A percentile compares a stretch with the other conserved stretches of the same genome.
These are phyloP conservation scores for Sesia bembeciformis DNA, from an alignment of 2,888 invertebrate genomes.

Conservation along the genomic window DNA sequence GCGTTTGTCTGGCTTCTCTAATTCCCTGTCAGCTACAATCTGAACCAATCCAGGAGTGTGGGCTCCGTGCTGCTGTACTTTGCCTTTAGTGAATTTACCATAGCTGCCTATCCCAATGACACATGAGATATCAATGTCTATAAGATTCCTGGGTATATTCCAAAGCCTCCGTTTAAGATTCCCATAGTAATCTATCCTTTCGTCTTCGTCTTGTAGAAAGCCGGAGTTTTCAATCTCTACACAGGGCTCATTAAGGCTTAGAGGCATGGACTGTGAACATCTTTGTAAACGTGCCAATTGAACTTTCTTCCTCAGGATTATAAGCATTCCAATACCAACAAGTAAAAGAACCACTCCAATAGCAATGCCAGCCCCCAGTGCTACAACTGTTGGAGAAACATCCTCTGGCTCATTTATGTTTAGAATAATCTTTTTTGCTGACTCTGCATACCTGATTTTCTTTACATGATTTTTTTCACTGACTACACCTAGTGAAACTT, in stretches of 20 bases:
- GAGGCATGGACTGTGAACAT: conserved; percentile 72
- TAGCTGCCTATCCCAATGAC: conserved; percentile 84
- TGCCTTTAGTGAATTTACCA: conserved; percentile 84
- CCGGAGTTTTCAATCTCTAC: conserved; percentile 87
- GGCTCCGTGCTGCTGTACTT: conserved; percentile 76
- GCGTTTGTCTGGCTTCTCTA: conserved; percentile 68
- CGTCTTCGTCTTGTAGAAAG: conserved; percentile 82
- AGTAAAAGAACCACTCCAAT: conserved; percentile 82
- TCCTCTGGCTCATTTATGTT: conserved; percentile 66
- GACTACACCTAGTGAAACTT: conserved; percentile 81
- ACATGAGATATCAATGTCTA: conserved; percentile 81
- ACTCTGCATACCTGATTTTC: conserved; percentile 78
- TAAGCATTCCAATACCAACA: conserved; percentile 76
- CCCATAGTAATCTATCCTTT: conserved; percentile 80
- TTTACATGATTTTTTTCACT: conserved; percentile 79
- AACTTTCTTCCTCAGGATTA: conserved; percentile 69
- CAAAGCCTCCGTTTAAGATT: conserved; percentile 84
- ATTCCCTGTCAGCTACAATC: conserved; percentile 74
- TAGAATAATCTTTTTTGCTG: conserved; percentile 67
- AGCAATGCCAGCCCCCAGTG: conserved; percentile 76
- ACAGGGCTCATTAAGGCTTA: conserved; percentile 86
- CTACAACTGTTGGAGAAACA: conserved; percentile 64
- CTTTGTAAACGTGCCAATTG: conserved; percentile 60
- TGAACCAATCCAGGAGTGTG: conserved; percentile 76
- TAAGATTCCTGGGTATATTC: conserved; percentile 80